These are phyloP conservation scores for Eurystomus glaucurus DNA, from an alignment of 2,797 vertebrate genomes.

Conservation along the genomic window DNA sequence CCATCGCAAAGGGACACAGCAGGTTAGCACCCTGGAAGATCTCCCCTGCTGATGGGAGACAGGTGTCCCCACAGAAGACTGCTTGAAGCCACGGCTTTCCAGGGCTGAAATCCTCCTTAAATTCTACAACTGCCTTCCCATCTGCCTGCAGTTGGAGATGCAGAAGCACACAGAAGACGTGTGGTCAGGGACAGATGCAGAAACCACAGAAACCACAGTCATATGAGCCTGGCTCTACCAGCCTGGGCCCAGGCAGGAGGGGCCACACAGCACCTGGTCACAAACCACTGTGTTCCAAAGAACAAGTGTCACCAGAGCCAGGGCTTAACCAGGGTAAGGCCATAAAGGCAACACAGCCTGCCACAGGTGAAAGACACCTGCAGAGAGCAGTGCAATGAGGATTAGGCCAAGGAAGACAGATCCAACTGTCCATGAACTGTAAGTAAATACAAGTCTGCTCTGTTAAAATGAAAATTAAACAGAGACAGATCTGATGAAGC, in stretches of 20 bases:
- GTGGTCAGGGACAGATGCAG: not conserved
- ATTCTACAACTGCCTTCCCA: not conserved
- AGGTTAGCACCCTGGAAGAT: not conserved
- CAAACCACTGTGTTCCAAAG: not conserved
- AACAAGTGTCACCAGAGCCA: not conserved
- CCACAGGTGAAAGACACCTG: not conserved
- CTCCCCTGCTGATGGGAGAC: not conserved
- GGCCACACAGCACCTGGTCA: not conserved
- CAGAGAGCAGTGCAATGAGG: not conserved
- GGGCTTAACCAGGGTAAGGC: not conserved
- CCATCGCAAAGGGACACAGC: not conserved
- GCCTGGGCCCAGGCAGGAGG: not conserved
- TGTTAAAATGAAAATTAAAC: conserved; percentile 24
- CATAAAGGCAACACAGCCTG: not conserved
- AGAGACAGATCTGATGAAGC: not conserved
- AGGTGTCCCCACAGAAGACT: not conserved
- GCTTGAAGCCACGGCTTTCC: not conserved
- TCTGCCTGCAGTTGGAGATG: not conserved
- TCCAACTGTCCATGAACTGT: not conserved
- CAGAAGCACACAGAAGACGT: not conserved
- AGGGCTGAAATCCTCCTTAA: not conserved
- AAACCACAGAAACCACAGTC: not conserved
- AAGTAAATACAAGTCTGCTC: not conserved
- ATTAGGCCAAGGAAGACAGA: not conserved
- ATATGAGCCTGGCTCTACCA: not conserved